A percentile compares a stretch with the other conserved stretches of the same genome.
Conservation (phyloP, 2,888 invertebrate genomes). For the Microctonus aethiopoides region DNA sequence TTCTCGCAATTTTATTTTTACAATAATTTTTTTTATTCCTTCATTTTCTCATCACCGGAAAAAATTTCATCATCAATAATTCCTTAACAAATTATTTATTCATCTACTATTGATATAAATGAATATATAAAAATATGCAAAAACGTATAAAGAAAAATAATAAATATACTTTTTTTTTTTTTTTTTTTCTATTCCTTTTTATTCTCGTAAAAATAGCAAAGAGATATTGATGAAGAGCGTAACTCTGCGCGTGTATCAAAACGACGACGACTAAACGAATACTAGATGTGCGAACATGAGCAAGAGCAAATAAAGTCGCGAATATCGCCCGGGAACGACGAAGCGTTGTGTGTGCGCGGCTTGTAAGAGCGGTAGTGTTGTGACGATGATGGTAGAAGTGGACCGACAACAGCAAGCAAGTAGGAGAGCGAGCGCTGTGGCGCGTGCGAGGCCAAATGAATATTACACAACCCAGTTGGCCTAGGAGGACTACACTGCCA, state of each 20-base stretch:
- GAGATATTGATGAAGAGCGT: neutral
- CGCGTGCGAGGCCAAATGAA: constrained; percentile 28
- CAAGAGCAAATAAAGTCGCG: constrained; percentile 23
- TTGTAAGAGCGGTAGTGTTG: constrained; percentile 2
- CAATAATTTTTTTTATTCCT: neutral
- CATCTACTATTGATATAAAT: too few species aligned
- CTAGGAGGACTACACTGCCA: constrained; percentile 17
- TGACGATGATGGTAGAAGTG: constrained; percentile 22
- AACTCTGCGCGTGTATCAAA: constrained; percentile 13
- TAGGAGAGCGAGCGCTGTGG: constrained; percentile 3
- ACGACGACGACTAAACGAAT: constrained; percentile 25
- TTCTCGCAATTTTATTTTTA: neutral
- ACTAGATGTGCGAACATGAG: constrained; percentile 32
- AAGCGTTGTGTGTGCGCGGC: neutral
- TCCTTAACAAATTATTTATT: too few species aligned
- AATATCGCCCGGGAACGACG: constrained; percentile 20
- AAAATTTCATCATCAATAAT: too few species aligned
- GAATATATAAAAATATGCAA: neutral
- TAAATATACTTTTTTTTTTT: too few species aligned
- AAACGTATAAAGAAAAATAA: neutral
- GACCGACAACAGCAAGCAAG: neutral
- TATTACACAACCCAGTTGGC: constrained; percentile 26
- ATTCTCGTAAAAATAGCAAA: too few species aligned
- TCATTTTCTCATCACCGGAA: too few species aligned
- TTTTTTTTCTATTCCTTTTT: too few species aligned